phyloP scores from a whole-genome alignment of 2,888 invertebrate genomes.

The Mythimna loreyi region DNA sequence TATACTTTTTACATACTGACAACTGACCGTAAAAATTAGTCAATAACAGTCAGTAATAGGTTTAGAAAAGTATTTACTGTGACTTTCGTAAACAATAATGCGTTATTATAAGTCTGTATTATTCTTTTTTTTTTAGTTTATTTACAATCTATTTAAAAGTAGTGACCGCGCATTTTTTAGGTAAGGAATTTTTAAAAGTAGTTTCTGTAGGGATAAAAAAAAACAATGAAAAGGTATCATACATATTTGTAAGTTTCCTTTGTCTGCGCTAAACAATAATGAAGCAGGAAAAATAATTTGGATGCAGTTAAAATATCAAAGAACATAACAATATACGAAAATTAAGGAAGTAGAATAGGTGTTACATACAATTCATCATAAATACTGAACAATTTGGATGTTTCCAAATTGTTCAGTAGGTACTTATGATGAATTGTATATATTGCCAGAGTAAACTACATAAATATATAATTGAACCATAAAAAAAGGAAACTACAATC shows the following conservation, averaged over 20 bases:
- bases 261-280: neutral
- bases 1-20: slow-evolving; percentile 5
- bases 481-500: neutral
- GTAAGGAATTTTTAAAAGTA: too few species aligned
- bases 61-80: neutral
- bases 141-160: neutral
- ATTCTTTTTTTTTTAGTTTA: too few species aligned
- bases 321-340: neutral
- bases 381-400: neutral
- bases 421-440: too few species aligned
- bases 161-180: neutral
- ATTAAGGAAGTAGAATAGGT: slow-evolving; percentile 11
- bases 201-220: too few species aligned
- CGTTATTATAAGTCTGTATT: too few species aligned
- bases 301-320: neutral
- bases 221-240: too few species aligned
- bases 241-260: neutral
- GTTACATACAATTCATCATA: neutral
- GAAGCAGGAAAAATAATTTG: neutral
- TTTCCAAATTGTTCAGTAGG: too few species aligned
- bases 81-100: neutral
- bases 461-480: slow-evolving; percentile 1
- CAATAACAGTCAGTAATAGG: slow-evolving; percentile 1
- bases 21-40: slow-evolving; percentile 12
- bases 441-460: too few species aligned